Evolutionary conservation across 2,797 vertebrate genomes (phyloP).

Genomic region (Nyctibius grandis): DNA sequence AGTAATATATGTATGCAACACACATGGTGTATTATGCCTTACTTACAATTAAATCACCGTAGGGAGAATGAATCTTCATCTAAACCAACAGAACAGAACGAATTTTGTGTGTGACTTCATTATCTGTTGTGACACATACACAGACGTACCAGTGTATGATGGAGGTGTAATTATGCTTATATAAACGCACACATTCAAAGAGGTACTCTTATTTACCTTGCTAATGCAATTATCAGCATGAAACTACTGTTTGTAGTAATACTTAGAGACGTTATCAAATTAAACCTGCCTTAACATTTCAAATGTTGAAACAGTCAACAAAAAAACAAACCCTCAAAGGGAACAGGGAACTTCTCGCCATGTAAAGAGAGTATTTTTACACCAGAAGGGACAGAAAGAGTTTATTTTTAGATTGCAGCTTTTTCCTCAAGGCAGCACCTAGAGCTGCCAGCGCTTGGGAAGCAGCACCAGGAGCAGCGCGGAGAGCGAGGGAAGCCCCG

Average conservation of each 20-base stretch:
- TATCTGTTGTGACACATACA: background rate
- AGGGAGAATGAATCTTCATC: background rate
- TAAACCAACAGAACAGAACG: background rate
- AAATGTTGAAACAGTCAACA: background rate
- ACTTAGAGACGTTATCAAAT: background rate
- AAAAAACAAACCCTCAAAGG: background rate
- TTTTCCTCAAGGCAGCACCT: background rate
- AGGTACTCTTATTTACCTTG: background rate
- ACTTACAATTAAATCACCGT: background rate
- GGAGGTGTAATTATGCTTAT: background rate
- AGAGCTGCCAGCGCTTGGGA: background rate
- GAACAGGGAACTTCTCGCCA: background rate
- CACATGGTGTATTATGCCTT: background rate
- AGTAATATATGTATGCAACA: background rate
- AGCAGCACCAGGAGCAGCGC: background rate
- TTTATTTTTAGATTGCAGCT: background rate
- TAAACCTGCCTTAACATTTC: background rate
- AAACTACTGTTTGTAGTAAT: background rate
- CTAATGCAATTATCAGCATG: background rate
- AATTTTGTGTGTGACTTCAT: background rate
- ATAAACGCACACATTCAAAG: background rate
- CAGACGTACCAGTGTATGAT: accelerated
- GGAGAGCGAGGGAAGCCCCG: background rate
- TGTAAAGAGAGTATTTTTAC: background rate
- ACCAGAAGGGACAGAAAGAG: background rate